These are phyloP conservation scores for Lithobates pipiens DNA, from an alignment of 2,797 vertebrate species.

Conservation along the genomic window DNA sequence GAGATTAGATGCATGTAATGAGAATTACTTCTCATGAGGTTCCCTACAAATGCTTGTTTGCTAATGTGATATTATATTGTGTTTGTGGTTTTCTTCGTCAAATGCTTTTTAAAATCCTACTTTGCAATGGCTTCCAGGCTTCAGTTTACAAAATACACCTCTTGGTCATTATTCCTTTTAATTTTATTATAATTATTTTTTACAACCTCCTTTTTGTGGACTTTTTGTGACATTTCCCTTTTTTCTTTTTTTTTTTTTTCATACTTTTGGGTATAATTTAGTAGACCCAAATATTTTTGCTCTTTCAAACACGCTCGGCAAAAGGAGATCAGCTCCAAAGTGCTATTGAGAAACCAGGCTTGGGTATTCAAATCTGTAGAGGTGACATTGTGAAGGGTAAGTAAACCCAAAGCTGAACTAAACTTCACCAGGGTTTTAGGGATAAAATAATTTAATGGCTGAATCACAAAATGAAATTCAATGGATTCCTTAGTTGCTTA, in stretches of 20 bases:
- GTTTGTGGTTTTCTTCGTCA: neutral
- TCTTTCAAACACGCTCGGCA: constrained; percentile 57
- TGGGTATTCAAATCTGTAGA: constrained; percentile 8
- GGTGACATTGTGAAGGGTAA: neutral
- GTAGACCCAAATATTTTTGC: constrained; percentile 53
- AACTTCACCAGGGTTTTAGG: constrained; percentile 37
- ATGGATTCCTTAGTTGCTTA: neutral
- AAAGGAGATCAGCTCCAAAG: constrained; percentile 39
- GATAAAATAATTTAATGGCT: neutral
- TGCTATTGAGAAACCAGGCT: constrained; percentile 20
- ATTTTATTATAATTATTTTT: constrained; percentile 50
- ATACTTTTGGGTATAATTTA: constrained; percentile 52
- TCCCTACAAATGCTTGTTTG: too few species aligned
- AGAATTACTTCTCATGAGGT: too few species aligned
- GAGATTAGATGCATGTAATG: too few species aligned
- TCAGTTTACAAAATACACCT: constrained; percentile 26
- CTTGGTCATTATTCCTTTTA: constrained; percentile 40
- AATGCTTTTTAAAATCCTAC: neutral
- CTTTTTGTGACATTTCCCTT: constrained; percentile 47
- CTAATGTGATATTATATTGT: neutral
- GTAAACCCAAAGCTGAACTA: constrained; percentile 2
- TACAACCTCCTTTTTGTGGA: constrained; percentile 49
- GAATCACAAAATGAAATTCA: neutral
- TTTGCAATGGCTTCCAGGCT: constrained; percentile 34
- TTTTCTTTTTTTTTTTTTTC: constrained; percentile 47